These are phyloP conservation scores for Neodontobutis hainanensis DNA, from an alignment of 2,113 vertebrate genomes.

Conservation along the genomic window DNA sequence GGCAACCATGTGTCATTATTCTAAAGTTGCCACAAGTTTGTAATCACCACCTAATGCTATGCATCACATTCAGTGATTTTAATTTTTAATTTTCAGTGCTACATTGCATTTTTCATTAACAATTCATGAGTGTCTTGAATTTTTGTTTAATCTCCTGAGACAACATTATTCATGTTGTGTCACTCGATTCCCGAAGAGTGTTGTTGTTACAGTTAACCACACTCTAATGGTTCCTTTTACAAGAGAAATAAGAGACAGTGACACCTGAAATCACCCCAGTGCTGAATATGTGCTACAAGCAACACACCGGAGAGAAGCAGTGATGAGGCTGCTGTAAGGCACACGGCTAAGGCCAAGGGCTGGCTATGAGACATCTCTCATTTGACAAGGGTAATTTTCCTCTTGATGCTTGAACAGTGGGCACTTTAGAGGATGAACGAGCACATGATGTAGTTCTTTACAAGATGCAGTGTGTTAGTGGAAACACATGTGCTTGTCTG, in stretches of 20 bases:
- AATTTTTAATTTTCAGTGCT: constrained; percentile 4
- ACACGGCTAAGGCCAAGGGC: constrained; percentile 13
- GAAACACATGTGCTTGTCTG: not conserved
- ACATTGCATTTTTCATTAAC: not conserved
- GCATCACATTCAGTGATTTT: not conserved
- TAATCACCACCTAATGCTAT: constrained; percentile 2
- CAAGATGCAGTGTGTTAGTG: not conserved
- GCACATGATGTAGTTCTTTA: not conserved
- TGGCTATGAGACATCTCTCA: constrained; percentile 21
- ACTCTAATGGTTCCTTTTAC: not conserved
- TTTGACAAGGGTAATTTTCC: constrained; percentile 35
- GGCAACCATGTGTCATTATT: not conserved
- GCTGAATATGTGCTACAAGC: constrained; percentile 14
- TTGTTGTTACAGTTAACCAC: not conserved
- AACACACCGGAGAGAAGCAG: constrained; percentile 15
- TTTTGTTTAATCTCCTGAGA: not conserved
- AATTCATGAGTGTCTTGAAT: constrained; percentile 4
- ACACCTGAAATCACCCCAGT: constrained; percentile 26
- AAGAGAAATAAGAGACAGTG: constrained; percentile 5
- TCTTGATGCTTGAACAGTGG: constrained; percentile 15
- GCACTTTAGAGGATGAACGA: constrained; percentile 7
- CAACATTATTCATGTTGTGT: too few species aligned
- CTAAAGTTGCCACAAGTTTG: not conserved
- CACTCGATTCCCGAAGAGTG: too few species aligned
- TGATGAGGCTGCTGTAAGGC: constrained; percentile 28